phyloP scores from a whole-genome alignment of 2,797 vertebrate species.

The Cyprinella venusta region DNA sequence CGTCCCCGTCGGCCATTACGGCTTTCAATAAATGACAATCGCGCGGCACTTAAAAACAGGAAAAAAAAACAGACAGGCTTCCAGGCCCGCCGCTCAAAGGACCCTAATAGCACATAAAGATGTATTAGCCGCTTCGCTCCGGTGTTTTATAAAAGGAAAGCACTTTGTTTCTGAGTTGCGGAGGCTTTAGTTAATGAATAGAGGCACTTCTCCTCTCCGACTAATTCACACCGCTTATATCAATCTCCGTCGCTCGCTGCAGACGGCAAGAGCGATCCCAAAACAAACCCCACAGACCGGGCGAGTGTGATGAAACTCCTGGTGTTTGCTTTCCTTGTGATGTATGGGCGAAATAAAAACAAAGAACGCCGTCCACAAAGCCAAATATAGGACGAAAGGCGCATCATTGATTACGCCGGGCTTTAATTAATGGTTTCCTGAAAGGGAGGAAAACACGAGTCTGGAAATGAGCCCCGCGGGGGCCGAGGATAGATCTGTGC shows the following conservation, averaged over 20 bases:
- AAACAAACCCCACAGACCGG: slow-evolving; percentile 53
- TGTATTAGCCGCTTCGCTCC: slow-evolving; percentile 73
- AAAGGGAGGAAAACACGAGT: slow-evolving; percentile 60
- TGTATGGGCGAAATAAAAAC: not conserved
- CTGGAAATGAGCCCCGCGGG: slow-evolving; percentile 71
- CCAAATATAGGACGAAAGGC: slow-evolving; percentile 64
- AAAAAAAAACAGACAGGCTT: slow-evolving; percentile 60
- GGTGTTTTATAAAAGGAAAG: slow-evolving; percentile 70
- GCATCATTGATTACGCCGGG: slow-evolving; percentile 71
- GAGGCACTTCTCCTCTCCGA: slow-evolving; percentile 66
- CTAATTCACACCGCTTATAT: slow-evolving; percentile 75
- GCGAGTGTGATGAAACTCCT: slow-evolving; percentile 42
- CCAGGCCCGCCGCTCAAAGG: slow-evolving; percentile 69
- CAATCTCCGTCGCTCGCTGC: slow-evolving; percentile 73
- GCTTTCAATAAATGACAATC: slow-evolving; percentile 81
- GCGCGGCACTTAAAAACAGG: slow-evolving; percentile 60
- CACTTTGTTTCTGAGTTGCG: slow-evolving; percentile 75
- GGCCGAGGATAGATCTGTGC: slow-evolving; percentile 71
- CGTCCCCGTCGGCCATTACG: slow-evolving; percentile 72
- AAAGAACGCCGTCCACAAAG: slow-evolving; percentile 42
- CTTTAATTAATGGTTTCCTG: slow-evolving; percentile 72
- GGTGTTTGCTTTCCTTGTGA: slow-evolving; percentile 14
- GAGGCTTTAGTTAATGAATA: slow-evolving; percentile 78
- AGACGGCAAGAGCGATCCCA: slow-evolving; percentile 54
- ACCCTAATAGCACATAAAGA: slow-evolving; percentile 76